Base-by-base conservation (phyloP, 2,888 invertebrate species). In the Mythimna albipuncta region DNA sequence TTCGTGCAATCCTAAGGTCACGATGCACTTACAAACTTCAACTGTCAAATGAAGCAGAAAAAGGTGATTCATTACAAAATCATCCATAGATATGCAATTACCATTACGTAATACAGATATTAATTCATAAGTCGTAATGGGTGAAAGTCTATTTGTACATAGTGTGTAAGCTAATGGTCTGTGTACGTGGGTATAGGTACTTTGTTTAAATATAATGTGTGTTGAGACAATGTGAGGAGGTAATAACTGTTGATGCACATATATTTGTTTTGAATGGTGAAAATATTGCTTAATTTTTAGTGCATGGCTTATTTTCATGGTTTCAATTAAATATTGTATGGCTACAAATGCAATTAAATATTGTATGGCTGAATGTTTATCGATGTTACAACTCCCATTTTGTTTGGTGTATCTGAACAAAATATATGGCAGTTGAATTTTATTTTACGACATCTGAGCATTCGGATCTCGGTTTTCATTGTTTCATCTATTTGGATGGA, bases 41-140 rank as follows among this genome's bases (percentile, higher is more conserved):
- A 50, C n/a, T 52, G 13, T 41, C 47, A 61, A 77, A 75, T 26
- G 54, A 35, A 68, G 58, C 57, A 68, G 32, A 50, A 64, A 66
- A 67, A 59, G 41, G 44, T 64, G 72, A 82, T 77, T 61, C 52
- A 79, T 71, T 79, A 81, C 59, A 71, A 64, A 71, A 66, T 77
- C 35, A 47, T 70, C 54, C 41, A 67, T 67, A 6, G 76, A 21
- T 78, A 82, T 72, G 79, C 55, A 82, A 80, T 81, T 61, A 71
- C 52, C 21, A 50, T 84, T 85, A 74, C 73, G 73, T 76, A 85
- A 85, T 69, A 75, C 2, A 82, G 57, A 79, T 67, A 78, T 84
- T 77, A 79, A 77, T 84, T 76, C 78, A 73, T 74, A 75, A 75
- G 62, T 41, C 67, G 78, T 78, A 83, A 82, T 85, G 67, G 55